Conservation (phyloP, 1,140 invertebrate genomes). For the Bombus difficillimus region DNA sequence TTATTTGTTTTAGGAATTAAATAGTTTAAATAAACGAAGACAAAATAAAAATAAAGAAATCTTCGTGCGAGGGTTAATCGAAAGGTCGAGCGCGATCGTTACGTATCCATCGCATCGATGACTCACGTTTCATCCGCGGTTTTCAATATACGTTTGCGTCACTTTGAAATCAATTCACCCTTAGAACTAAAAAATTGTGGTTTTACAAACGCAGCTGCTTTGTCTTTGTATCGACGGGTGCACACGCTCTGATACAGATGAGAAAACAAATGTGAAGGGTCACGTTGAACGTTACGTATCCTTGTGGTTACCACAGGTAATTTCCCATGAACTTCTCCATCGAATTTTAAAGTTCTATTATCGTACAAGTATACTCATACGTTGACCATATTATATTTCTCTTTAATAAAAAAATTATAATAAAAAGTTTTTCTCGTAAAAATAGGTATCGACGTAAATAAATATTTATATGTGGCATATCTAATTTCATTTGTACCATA, state of each 20-base stretch:
- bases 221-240: neutral
- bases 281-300: neutral
- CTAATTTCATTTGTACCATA: too few species aligned
- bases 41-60: neutral
- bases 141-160: neutral
- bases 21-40: neutral
- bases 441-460: too few species aligned
- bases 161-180: neutral
- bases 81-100: too few species aligned
- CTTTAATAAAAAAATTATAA: too few species aligned
- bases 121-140: neutral
- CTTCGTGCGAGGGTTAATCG: neutral
- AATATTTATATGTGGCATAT: too few species aligned
- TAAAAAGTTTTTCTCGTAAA: too few species aligned
- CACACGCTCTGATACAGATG: neutral
- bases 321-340: neutral
- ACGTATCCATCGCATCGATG: neutral
- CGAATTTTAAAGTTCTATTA: neutral
- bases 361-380: too few species aligned
- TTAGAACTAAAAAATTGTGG: neutral
- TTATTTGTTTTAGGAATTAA: too few species aligned
- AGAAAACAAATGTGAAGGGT: constrained; percentile 3
- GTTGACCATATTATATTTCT: too few species aligned
- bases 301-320: neutral
- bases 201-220: neutral